Conservation (phyloP, 2,797 vertebrate genomes). For the Rousettus madagascariensis region DNA sequence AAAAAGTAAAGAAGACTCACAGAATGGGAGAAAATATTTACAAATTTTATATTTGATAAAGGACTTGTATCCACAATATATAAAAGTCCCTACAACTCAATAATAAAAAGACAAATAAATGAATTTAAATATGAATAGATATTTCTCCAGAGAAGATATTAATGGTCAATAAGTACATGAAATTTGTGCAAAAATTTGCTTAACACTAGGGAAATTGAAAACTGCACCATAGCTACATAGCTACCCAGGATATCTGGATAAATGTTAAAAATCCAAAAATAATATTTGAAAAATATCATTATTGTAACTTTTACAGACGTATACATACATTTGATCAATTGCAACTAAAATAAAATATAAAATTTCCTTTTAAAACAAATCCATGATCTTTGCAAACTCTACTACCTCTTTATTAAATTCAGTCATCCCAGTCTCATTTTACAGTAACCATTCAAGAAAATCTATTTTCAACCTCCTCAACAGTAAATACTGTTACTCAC, state of each 20-base stretch:
- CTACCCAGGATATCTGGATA: neutral
- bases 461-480: neutral
- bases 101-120: neutral
- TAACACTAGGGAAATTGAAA: neutral
- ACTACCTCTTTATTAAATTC: neutral
- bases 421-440: neutral
- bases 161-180: neutral
- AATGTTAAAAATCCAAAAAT: neutral
- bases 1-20: neutral
- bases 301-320: neutral
- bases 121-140: neutral
- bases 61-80: neutral
- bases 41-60: neutral
- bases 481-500: neutral
- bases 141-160: neutral
- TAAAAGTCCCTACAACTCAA: neutral
- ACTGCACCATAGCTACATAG: neutral
- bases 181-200: neutral
- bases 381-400: neutral
- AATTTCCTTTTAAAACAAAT: neutral
- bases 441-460: neutral
- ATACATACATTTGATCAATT: neutral
- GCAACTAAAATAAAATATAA: neutral
- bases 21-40: neutral
- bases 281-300: neutral